Base-by-base conservation (phyloP, 2,888 invertebrate genomes). In the Oscheius sp. region DNA sequence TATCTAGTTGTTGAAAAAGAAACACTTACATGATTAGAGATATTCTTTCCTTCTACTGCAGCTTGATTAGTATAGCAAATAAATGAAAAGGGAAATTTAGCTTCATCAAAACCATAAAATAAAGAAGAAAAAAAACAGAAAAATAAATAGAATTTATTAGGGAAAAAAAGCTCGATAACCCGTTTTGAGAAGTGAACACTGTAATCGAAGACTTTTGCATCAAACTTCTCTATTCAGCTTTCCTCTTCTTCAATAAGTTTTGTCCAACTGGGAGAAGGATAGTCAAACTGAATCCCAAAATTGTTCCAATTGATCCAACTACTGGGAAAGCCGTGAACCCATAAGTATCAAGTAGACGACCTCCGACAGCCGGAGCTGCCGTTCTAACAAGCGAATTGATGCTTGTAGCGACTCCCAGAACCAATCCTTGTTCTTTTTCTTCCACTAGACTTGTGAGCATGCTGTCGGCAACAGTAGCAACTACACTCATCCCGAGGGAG, bases 391-490 rank as follows among this genome's bases (percentile, higher is more conserved):
- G 58, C 0, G 81, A 78, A 70, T 79, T 80, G 64, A 76, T 23
- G 2, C 79, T 73, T n/a, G 79, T 80, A 8, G 79, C 67, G 0
- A 76, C 70, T n/a, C 81, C 81, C 10, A 81, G 75, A 12, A 80
- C 76, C 15, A 80, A 31, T n/a, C 81, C 81, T 78, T 78, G 81
- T 57, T 81, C 76, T 5, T 76, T 70, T 65, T 78, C 77, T 31
- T 78, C 75, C 6, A 80, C 80, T 6, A 79, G 37, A n/a, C 74
- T 63, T 5, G 79, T 80, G 37, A 81, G 34, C 34, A 80, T 46
- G 52, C 76, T 76, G 65, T 81, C 81, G 5, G 78, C 68, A 10
- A 75, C 76, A 1, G 78, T 81, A 1, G 73, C 75, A 2, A 76
- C 75, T 4, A 80, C 66, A 57, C 73, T 75, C 78, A 78, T 80